phyloP scores from a whole-genome alignment of 2,888 invertebrate species.

The Orthosia gothica region DNA sequence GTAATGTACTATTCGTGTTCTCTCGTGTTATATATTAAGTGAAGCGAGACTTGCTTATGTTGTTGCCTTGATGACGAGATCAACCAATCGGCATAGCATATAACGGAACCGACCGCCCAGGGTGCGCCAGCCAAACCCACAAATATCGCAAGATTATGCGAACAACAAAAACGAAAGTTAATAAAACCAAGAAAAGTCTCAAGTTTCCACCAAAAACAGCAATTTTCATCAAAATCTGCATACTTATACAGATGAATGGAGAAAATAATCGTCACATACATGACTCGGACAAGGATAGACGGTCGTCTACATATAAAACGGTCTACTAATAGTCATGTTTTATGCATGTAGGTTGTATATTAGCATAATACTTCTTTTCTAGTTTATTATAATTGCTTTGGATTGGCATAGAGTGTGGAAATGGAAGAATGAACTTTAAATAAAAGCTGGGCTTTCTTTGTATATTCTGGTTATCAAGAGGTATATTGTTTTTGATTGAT shows the following conservation, averaged over 20 bases:
- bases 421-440: conserved; percentile 11
- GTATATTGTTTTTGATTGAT: not conserved
- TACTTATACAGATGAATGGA: conserved; percentile 46
- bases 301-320: conserved; percentile 57
- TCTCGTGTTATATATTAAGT: no score
- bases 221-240: conserved; percentile 47
- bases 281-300: conserved; percentile 42
- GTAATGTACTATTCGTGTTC: no score
- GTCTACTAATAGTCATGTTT: conserved; percentile 62
- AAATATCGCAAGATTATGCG: conserved; percentile 24
- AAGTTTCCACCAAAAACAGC: conserved; percentile 30
- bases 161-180: conserved; percentile 20
- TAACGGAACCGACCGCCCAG: conserved; percentile 5
- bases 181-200: conserved; percentile 37
- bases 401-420: conserved; percentile 45
- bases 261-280: conserved; percentile 58
- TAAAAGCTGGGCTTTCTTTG: not conserved
- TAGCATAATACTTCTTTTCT: conserved; percentile 67
- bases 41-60: not conserved
- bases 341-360: conserved; percentile 70
- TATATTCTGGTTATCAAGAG: not conserved
- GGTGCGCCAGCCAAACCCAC: not conserved
- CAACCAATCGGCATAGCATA: not conserved
- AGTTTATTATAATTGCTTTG: conserved; percentile 63
- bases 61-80: not conserved